phyloP scores from a whole-genome alignment of 2,888 invertebrate genomes.

The Nudaria mundana region DNA sequence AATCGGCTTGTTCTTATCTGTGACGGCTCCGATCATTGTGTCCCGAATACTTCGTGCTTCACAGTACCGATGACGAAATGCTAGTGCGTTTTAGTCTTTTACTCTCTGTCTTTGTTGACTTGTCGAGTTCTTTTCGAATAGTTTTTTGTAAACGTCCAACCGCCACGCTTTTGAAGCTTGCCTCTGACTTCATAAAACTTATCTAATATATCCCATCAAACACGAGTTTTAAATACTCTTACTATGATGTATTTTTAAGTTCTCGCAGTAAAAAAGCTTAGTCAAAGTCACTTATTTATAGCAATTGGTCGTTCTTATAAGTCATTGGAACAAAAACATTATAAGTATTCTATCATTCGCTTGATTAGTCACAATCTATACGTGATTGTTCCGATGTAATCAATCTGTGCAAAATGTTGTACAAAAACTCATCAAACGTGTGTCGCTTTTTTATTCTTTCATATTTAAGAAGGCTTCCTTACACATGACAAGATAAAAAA shows the following conservation, averaged over 20 bases:
- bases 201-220: conserved; percentile 66
- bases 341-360: conserved; percentile 20
- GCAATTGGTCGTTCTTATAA: conserved; percentile 29
- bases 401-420: conserved; percentile 58
- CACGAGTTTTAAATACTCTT: conserved; percentile 46
- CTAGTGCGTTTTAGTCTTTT: conserved; percentile 67
- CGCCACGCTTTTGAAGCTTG: conserved; percentile 63
- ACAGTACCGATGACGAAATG: conserved; percentile 67
- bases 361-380: conserved; percentile 42
- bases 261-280: conserved; percentile 29
- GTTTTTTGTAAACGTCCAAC: conserved; percentile 68
- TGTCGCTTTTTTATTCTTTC: too few relatives aligned
- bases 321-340: conserved; percentile 18
- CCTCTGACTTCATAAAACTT: conserved; percentile 68
- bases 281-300: conserved; percentile 33
- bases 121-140: conserved; percentile 66
- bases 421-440: conserved; percentile 57
- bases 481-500: conserved; percentile 48
- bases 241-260: conserved; percentile 37
- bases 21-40: conserved; percentile 74
- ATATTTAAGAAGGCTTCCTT: conserved; percentile 40
- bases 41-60: conserved; percentile 67
- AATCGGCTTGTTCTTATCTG: conserved; percentile 74
- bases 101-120: conserved; percentile 70
- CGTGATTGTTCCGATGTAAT: conserved; percentile 43